Evolutionary conservation across 1,140 invertebrate species (phyloP).

Genomic region (Stegodyphus dumicola): DNA sequence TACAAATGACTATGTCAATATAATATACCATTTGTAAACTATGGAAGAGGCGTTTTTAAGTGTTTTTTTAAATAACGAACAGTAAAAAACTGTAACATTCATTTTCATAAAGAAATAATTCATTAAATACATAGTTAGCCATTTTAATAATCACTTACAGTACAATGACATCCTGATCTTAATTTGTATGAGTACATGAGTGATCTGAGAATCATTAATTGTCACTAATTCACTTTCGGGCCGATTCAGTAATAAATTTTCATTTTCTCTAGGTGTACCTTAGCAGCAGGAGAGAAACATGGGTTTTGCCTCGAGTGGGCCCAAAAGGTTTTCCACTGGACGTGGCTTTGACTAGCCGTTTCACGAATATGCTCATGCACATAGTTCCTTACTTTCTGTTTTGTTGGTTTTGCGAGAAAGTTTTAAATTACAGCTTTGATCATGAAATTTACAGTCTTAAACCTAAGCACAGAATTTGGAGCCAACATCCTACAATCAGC

Average conservation of each 20-base stretch:
- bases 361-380: constrained; percentile 63
- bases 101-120: neutral
- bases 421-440: constrained; percentile 68
- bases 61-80: too few species aligned
- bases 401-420: constrained; percentile 34
- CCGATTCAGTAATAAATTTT: neutral
- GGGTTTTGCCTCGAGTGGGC: constrained; percentile 69
- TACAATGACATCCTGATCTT: neutral
- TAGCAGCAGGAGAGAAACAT: constrained; percentile 70
- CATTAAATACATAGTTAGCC: neutral
- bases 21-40: too few species aligned
- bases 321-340: constrained; percentile 66
- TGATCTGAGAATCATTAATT: too few species aligned
- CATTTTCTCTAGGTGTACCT: constrained; percentile 67
- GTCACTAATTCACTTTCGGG: too few species aligned
- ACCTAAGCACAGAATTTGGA: constrained; percentile 68
- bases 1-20: too few species aligned
- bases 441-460: constrained; percentile 70
- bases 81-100: neutral
- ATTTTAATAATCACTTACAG: neutral
- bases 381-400: neutral
- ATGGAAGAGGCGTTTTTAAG: too few species aligned
- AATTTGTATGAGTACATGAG: too few species aligned
- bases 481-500: constrained; percentile 72
- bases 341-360: constrained; percentile 62